These are phyloP conservation scores for Bucorvus abyssinicus DNA, from an alignment of 2,797 vertebrate genomes.

Conservation along the genomic window DNA sequence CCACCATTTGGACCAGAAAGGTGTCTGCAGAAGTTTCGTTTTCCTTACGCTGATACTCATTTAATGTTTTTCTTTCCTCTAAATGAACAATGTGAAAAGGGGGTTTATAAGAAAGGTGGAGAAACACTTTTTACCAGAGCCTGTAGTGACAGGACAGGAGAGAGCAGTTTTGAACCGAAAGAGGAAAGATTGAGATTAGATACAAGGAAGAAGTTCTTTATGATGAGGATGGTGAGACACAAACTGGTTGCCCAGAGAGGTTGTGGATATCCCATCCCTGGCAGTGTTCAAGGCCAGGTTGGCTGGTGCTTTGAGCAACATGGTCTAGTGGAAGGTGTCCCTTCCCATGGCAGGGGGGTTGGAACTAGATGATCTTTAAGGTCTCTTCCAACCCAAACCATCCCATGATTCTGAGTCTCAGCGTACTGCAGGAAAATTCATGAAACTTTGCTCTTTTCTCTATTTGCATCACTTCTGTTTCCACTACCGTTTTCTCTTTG, in stretches of 20 bases:
- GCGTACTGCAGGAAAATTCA: background rate
- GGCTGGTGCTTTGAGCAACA: background rate
- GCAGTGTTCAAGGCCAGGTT: background rate
- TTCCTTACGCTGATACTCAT: background rate
- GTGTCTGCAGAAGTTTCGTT: background rate
- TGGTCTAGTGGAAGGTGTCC: background rate
- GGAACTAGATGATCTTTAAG: background rate
- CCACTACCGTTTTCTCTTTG: background rate
- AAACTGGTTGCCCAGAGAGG: background rate
- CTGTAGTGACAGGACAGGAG: too few species aligned
- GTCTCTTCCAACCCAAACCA: background rate
- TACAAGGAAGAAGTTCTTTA: background rate
- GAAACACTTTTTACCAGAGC: background rate
- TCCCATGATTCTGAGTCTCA: background rate
- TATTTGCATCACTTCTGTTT: background rate
- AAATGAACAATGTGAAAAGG: background rate
- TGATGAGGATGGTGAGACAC: too few species aligned
- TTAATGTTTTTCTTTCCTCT: background rate
- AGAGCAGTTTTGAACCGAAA: too few species aligned
- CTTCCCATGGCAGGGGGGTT: accelerated
- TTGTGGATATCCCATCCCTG: background rate
- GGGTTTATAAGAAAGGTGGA: background rate
- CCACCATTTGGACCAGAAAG: background rate
- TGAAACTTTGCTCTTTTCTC: background rate
- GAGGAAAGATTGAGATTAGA: background rate